Conservation (phyloP, 2,888 invertebrate species). For the Fragum whitleyi region DNA sequence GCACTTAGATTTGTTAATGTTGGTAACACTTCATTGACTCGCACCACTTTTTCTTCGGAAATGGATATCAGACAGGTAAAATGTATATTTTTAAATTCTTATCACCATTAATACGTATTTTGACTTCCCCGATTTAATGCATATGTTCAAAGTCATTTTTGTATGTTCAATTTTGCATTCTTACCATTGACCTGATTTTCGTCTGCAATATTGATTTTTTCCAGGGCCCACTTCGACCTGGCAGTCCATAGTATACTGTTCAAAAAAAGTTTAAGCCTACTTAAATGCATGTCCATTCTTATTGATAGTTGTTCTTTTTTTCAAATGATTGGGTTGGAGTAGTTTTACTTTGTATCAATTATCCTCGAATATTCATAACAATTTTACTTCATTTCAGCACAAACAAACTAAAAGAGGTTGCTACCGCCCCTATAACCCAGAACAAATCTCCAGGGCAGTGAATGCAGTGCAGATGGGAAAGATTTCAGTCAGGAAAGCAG, state of each 20-base stretch:
- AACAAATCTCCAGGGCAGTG: too few species aligned
- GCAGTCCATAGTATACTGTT: background rate
- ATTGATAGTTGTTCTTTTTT: background rate
- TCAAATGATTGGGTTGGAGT: background rate
- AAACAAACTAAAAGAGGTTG: slow-evolving; percentile 14
- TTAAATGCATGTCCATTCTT: background rate
- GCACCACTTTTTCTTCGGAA: background rate
- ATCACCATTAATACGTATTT: background rate
- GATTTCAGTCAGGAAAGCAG: too few species aligned
- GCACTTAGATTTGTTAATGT: background rate
- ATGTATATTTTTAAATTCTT: too few species aligned
- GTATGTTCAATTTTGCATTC: background rate
- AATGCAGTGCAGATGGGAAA: too few species aligned
- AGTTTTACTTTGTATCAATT: background rate
- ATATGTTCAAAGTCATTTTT: background rate
- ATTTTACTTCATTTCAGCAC: too few species aligned
- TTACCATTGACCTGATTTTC: background rate
- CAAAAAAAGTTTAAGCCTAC: background rate
- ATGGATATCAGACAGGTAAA: background rate
- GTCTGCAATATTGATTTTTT: too few species aligned
- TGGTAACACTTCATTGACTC: too few species aligned
- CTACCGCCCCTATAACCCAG: slow-evolving; percentile 6
- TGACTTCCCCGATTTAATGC: background rate
- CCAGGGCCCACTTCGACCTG: background rate
- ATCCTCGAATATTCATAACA: background rate